Evolutionary conservation across 2,113 vertebrate species (phyloP).

Genomic region (Neotragus moschatus): DNA sequence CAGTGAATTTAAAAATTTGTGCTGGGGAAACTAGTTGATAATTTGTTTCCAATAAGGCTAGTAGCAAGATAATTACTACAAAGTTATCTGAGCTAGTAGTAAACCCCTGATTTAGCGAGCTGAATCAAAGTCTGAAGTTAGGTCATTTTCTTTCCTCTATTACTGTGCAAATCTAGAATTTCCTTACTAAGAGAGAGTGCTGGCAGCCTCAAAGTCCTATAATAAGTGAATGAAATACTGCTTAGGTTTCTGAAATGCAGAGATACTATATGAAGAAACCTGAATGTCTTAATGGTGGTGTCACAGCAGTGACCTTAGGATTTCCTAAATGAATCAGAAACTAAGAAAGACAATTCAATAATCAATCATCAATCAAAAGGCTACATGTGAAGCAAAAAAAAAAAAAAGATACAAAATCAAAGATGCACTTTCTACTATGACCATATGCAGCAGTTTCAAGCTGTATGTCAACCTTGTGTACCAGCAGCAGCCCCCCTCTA

Average conservation of each 20-base stretch:
- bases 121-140: constrained; percentile 55
- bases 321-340: constrained; percentile 47
- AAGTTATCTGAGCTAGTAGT: constrained; percentile 63
- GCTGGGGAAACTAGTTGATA: constrained; percentile 66
- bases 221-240: constrained; percentile 39
- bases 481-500: constrained; percentile 39
- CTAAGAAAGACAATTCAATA: constrained; percentile 46
- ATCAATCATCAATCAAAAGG: constrained; percentile 31
- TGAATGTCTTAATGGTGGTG: constrained; percentile 26
- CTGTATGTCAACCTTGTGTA: constrained; percentile 19
- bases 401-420: constrained; percentile 27
- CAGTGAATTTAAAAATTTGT: constrained; percentile 56
- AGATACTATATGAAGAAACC: constrained; percentile 4
- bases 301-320: constrained; percentile 4
- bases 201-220: constrained; percentile 56
- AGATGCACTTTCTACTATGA: constrained; percentile 12
- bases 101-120: constrained; percentile 68
- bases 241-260: constrained; percentile 49
- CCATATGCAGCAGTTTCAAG: constrained; percentile 26
- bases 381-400: constrained; percentile 57
- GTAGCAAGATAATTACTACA: constrained; percentile 47
- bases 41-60: constrained; percentile 71
- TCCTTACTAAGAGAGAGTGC: constrained; percentile 36
- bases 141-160: constrained; percentile 49
- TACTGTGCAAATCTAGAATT: constrained; percentile 70